These are phyloP conservation scores for Pica pica DNA, from an alignment of 2,113 vertebrate genomes.

Conservation along the genomic window DNA sequence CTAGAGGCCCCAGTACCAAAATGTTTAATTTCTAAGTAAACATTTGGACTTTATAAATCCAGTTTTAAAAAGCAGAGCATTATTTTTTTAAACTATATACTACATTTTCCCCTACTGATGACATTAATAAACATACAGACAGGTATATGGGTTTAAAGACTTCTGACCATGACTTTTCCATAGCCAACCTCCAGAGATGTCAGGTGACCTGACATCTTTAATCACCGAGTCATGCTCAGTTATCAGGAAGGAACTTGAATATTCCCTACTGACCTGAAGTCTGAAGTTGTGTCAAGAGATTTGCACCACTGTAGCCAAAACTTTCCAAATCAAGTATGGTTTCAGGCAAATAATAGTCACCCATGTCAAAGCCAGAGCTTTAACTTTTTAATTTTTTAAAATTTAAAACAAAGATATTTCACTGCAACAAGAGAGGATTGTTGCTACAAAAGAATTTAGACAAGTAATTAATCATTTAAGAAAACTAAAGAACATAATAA, in stretches of 20 bases:
- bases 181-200: not conserved
- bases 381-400: not conserved
- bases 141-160: conserved; percentile 12
- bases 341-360: not conserved
- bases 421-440: not conserved
- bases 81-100: conserved; percentile 41
- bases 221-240: not conserved
- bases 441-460: not conserved
- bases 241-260: not conserved
- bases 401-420: not conserved
- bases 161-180: not conserved
- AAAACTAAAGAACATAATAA: not conserved
- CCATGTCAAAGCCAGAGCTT: not conserved
- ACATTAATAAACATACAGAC: conserved; percentile 20
- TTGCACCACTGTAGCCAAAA: not conserved
- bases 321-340: not conserved
- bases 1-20: conserved; percentile 55
- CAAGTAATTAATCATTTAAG: not conserved
- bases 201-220: not conserved
- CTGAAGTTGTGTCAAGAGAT: not conserved
- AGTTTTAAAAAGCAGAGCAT: conserved; percentile 21
- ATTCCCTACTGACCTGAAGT: not conserved
- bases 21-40: conserved; percentile 64
- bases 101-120: not conserved
- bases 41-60: conserved; percentile 61